phyloP scores from a whole-genome alignment of 2,888 invertebrate genomes.

The Cartodere bifasciata region DNA sequence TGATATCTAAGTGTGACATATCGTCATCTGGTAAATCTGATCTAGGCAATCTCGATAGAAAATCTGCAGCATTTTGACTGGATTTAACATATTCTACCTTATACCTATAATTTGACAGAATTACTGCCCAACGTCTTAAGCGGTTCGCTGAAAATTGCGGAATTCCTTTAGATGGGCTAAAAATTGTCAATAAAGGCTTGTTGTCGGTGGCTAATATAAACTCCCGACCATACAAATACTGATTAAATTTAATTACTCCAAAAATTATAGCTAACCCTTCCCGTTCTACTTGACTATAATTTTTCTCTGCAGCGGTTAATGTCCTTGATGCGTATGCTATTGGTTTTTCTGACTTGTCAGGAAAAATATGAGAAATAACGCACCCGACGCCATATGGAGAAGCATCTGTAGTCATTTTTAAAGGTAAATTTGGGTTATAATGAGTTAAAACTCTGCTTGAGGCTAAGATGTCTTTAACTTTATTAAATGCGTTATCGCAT shows the following conservation, averaged over 20 bases:
- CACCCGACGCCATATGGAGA: slow-evolving; percentile 17
- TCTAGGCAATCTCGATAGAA: slow-evolving; percentile 4
- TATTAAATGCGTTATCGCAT: slow-evolving; percentile 9
- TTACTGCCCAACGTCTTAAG: slow-evolving; percentile 17
- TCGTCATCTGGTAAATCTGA: background rate
- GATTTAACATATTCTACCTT: slow-evolving; percentile 12
- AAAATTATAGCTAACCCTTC: slow-evolving; percentile 10
- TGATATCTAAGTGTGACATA: too few species aligned
- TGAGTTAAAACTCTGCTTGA: slow-evolving; percentile 6
- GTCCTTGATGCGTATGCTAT: slow-evolving; percentile 11
- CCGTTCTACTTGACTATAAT: slow-evolving; percentile 11
- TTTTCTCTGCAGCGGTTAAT: slow-evolving; percentile 4
- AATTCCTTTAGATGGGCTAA: slow-evolving; percentile 9
- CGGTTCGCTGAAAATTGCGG: slow-evolving; percentile 22
- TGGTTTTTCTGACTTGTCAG: slow-evolving; percentile 22
- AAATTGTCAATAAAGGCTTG: slow-evolving; percentile 7
- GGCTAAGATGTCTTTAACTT: slow-evolving; percentile 5
- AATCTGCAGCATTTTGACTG: slow-evolving; percentile 3
- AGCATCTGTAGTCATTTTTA: slow-evolving; percentile 4
- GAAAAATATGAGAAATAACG: slow-evolving; percentile 17
- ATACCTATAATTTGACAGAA: slow-evolving; percentile 17
- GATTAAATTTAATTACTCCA: slow-evolving; percentile 11
- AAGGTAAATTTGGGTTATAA: slow-evolving; percentile 2
- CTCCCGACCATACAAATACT: slow-evolving; percentile 8
- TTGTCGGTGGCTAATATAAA: slow-evolving; percentile 10